Base-by-base conservation (phyloP, 2,888 invertebrate species). In the Pegoplata infirma region DNA sequence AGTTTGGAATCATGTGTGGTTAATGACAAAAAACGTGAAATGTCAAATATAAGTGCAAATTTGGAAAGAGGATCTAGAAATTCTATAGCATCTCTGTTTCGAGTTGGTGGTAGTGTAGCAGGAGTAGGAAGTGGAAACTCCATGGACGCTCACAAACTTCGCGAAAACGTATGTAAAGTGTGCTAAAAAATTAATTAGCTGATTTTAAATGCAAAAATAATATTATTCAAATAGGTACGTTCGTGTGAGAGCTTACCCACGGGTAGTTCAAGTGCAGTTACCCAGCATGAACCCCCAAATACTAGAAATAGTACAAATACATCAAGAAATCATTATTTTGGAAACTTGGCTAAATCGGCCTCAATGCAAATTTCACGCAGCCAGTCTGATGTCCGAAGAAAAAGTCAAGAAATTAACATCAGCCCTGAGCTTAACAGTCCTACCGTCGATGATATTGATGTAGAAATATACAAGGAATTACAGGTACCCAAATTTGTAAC, bases 1-100 rank as follows among this genome's bases (percentile, higher is more conserved):
- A 94, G 97, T 1, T 90, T 98, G 82, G 91, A 93, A 64, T 95
- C 95, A 86, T 97, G 97, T 87, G 92, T 97, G 83, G 94, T 95
- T 86, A 94, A 96, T 83, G 97, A 97, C 89, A 81, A 82, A 32
- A 85, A 85, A 56, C 79, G 80, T 53, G 63, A 81, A 21, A 80
- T 67, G 66, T 36, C 58, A 17, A 69, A 59, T 28, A n/a, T 59
- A n/a, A 88, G 69, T 12, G 55, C 59, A 32, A 49, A 51, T 14
- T 76, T 82, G 3, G 84, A 85, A 28, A 69, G 84, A 23, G 93
- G 93, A 23, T 94, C 95, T 69, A 91, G 95, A 75, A 92, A 94
- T 49, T 95, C 95, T 78, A 93, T 95, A 82, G 93, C 93, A 56
- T 95, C 95, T 23, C 91, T 95, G 58, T 85, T 87, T 73, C 84